Base-by-base conservation (phyloP, 2,797 vertebrate species). In the Periophthalmus magnuspinnatus region DNA sequence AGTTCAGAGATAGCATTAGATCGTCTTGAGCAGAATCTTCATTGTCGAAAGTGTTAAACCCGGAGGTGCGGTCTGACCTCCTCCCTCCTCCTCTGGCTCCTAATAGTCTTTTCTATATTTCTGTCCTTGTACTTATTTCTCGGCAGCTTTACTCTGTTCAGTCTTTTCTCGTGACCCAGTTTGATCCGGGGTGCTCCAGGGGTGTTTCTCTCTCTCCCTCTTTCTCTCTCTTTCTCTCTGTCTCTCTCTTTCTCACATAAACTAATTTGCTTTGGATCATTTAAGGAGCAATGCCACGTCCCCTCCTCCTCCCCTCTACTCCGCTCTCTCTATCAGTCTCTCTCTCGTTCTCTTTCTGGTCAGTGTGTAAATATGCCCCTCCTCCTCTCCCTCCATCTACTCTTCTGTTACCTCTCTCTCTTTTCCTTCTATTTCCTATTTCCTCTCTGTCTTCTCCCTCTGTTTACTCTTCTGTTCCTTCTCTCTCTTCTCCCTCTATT, bases 201-300 rank as follows among this genome's bases (percentile, higher is more conserved):
- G 38, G 38, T 45, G 28, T 28, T 72, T 71, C 63, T 50, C 48
- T 50, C 16, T 50, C 76, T 85, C 81, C 68, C 81, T 86, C 79
- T 84, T 86, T 45, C 41, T 45, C 41, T 45, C 3, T 45, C 19
- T 21, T 6, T 52, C 19, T 21, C 17, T 19, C 17, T 52, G 17
- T 8, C 17, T 17, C 47, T 48, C 6, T 50, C 19, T 50, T 6
- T 21, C 50, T 67, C 69, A 83, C 85, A 86, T 90, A 87, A 87
- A 88, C 83, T 90, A 79, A 86, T 87, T 89, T 87, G 84, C 85
- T 84, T 69, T 79, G 84, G 85, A 87, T 91, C 88, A 84, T 90
- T 90, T 85, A 66, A 78, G 86, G 81, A 87, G 84, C 82, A 74
- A 62, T 79, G 80, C 82, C 72, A 73, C 74, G 79, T 78, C 80